Percentiles rank a stretch among this genome's conserved stretches.
Evolutionary conservation across 2,113 vertebrate genomes (phyloP).

Genomic region (Menura novaehollandiae): DNA sequence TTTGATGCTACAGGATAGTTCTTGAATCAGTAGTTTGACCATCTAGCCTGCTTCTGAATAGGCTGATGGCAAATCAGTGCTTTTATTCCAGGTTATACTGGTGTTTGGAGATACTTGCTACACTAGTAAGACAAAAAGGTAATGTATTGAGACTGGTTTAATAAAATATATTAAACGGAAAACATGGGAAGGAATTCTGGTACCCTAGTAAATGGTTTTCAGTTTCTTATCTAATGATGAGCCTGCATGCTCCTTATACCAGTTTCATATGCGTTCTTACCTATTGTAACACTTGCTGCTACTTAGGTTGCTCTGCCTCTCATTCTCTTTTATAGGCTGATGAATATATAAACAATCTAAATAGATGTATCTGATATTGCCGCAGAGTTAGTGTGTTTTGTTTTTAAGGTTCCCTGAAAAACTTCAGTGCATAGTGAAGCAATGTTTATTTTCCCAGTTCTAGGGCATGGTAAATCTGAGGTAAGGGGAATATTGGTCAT

Average conservation of each 20-base stretch:
- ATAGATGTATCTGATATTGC: not conserved
- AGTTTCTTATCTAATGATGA: not conserved
- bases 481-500: not conserved
- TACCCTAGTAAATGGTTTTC: not conserved
- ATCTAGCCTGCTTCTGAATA: not conserved
- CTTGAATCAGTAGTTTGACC: not conserved
- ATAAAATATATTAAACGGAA: not conserved
- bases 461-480: not conserved
- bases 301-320: not conserved
- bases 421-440: not conserved
- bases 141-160: not conserved
- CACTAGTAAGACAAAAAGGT: not conserved
- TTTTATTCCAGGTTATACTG: not conserved
- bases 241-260: accelerated
- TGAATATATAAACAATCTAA: not conserved
- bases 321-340: not conserved
- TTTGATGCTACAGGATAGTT: not conserved
- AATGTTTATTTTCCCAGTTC: not conserved
- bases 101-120: not conserved
- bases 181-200: not conserved
- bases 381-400: not conserved
- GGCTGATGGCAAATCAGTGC: not conserved
- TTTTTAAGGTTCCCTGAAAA: not conserved
- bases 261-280: not conserved
- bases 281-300: not conserved